These are phyloP conservation scores for Xestobium rufovillosum DNA, from an alignment of 2,888 invertebrate species.

Conservation along the genomic window DNA sequence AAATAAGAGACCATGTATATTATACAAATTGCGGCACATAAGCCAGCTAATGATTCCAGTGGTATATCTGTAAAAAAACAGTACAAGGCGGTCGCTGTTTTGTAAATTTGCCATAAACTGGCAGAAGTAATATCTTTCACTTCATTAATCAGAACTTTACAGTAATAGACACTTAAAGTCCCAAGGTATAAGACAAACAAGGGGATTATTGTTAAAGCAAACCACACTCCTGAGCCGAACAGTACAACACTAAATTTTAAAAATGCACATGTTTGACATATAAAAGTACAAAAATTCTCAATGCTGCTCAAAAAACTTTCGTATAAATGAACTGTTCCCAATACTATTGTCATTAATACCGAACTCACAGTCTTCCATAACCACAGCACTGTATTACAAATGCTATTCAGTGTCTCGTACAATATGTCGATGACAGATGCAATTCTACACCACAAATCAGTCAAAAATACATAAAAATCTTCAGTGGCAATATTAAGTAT, in stretches of 20 bases:
- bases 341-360: too few species aligned
- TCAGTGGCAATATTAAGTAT: too few species aligned
- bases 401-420: too few species aligned
- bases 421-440: too few species aligned
- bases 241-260: too few species aligned
- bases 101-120: constrained; percentile 5
- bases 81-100: constrained; percentile 16
- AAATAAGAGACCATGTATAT: constrained; percentile 30
- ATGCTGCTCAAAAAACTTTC: too few species aligned
- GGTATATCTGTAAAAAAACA: constrained; percentile 35
- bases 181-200: constrained; percentile 24
- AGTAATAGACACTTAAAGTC: constrained; percentile 16
- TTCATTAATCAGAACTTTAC: constrained; percentile 12
- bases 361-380: too few species aligned
- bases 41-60: constrained; percentile 30
- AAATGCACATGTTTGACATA: too few species aligned
- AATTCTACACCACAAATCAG: too few species aligned
- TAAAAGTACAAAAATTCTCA: constrained; percentile 21
- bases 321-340: too few species aligned
- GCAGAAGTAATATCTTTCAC: too few species aligned
- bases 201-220: constrained; percentile 31
- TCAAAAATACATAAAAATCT: constrained; percentile 28
- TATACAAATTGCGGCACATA: constrained; percentile 29
- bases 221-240: constrained; percentile 35
- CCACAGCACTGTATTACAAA: too few species aligned